Base-by-base conservation (phyloP, 1,140 invertebrate genomes). In the Musca vetustissima region DNA sequence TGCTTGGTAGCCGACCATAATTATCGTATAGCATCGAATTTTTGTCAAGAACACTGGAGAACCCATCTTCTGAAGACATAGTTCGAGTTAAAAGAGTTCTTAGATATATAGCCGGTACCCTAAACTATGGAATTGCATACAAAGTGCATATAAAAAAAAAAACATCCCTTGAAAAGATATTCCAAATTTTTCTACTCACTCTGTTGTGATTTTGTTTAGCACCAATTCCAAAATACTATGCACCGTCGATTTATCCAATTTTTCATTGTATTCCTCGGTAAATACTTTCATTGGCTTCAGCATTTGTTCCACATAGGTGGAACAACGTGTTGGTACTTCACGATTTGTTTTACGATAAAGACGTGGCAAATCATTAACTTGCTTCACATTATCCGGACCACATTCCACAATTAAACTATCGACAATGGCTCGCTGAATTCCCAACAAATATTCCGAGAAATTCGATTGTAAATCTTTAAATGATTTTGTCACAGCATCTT, bases 281-380 rank as follows among this genome's bases (percentile, higher is more conserved):
- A 92, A 92, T n/a, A 85, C 82, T 48, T 85, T 82, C 6, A 93
- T 81, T 8, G 88, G 85, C 61, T 85, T 85, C 1, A 94, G 75
- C 74, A 92, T 86, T 71, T 88, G 85, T 28, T 89, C 87, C 47
- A 96, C 89, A 81, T 96, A 97, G 25, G 85, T 78, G 68, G 93
- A 94, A 55, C 90, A 87, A 75, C 91, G 91, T 1, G 88, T 89
- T 0, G 94, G 94, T 52, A 90, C 86, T 73, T 93, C 94, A 73
- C 94, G 87, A 83, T 98, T 98, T 0, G 96, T 98, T 78, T 95
- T 89, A 74, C 96, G 86, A 82, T 96, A 98, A 36, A 97, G 83
- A 73, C 96, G 86, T 32, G 96, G 96, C 85, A 98, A 94, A 77
- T 98, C 94, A 72, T 89, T 92, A 2, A 97, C 93, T 86, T 81